Evolutionary conservation across 2,888 invertebrate genomes (phyloP), one percentile per base, ranked within the genome.

Genomic region (Leucozona laternaria): DNA sequence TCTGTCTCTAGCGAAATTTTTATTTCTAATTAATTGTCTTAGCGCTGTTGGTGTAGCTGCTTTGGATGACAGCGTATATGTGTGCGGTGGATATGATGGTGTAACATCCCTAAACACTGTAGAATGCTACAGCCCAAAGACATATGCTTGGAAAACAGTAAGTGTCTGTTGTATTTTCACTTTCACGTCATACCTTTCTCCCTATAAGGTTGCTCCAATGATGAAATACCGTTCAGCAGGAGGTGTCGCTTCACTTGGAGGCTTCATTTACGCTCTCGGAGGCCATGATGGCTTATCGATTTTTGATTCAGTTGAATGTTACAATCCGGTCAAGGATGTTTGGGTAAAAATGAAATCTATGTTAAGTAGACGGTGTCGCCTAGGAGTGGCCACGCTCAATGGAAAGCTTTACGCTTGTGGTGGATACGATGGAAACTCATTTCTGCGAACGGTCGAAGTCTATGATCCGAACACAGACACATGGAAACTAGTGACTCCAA

Each of bases 201-300:
- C 28, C 10, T 40, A 64, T 5, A 31, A 92, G 92, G 92, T 92
- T 31, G 92, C 92, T 2, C 92, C 92, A 82, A 93, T 93, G 93
- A 92, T 93, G 92, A 93, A 93, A 88, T 93, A 93, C 88, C 92
- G 93, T 20, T 95, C 95, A 89, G 96, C 96, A 58, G 95, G 96
- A 20, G 96, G 96, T 55, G 95, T 96, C 3, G 95, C 95, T 4
- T 94, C 95, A 20, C 94, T 93, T 11, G 91, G 91, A 55, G 96
- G 96, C 43, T 95, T 95, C 89, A 95, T 97, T 73, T 97, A 96
- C 91, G 96, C 96, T 0, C 93, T 97, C 53, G 98, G 97, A 17
- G 97, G 97, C 0, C 97, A 97, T 91, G 97, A 97, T 93, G 97
- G 97, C 0, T 93, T 97, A 17, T 96, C 96, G 7, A 97, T 97